Base-by-base conservation (phyloP, 1,140 invertebrate genomes). In the Bombus affinis region DNA sequence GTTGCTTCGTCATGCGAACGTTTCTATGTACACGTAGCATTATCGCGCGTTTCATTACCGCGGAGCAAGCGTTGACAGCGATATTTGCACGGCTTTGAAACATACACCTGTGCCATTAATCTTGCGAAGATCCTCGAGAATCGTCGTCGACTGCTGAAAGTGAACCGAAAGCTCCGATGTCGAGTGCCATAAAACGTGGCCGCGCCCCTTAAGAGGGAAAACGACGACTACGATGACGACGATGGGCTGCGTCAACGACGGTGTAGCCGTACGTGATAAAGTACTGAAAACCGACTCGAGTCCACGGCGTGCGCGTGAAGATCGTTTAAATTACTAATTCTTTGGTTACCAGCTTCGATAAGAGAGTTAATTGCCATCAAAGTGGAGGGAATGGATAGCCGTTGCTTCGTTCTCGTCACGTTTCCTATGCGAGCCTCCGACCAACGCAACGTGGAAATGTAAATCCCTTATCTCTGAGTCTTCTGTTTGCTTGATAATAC, bases 41-140 rank as follows among this genome's bases (percentile, higher is more conserved):
- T 84, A 84, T 78, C 81, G 75, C 75, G 81, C 68, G 75, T 81
- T 84, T 86, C 87, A 90, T 90, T 90, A 88, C 72, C 37, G 44
- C 59, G 75, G 70, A 85, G 42, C 78, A 76, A 79, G 83, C 88
- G 81, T 71, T 85, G 83, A 81, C 85, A 88, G 88, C 89, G 91
- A 93, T 94, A 93, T 94, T 93, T 93, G 81, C 91, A 75, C n/a
- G 83, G 79, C 81, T 92, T 91, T 90, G 89, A 84, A 85, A 81
- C 85, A 83, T 91, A 76, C 77, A 87, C 75, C 80, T 84, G 76
- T 59, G 80, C 87, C 88, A 93, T 93, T 92, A 92, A 91, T 93
- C 92, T 91, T 90, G 44, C 47, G 75, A 81, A 65, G 32, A 89
- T 91, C 83, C 89, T 83, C 80, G 86, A 84, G 80, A 86, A 87